Evolutionary conservation across 2,113 vertebrate species (phyloP).

Genomic region (Suncus etruscus): DNA sequence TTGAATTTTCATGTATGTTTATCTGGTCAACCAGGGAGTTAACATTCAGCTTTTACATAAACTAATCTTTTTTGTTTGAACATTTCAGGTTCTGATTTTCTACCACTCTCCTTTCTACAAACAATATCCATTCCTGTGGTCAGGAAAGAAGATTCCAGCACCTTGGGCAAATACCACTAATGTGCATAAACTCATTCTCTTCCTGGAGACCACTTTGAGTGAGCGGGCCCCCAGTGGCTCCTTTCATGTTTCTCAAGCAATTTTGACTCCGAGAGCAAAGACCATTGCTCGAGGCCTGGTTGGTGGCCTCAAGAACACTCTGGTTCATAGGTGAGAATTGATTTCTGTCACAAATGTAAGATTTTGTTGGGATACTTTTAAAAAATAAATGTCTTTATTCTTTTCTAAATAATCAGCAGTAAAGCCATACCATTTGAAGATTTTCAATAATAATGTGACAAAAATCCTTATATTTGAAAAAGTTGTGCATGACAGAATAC

Average conservation of each 20-base stretch:
- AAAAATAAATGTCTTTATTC: not conserved
- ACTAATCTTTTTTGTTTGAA: conserved; percentile 45
- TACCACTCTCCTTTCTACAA: conserved; percentile 93
- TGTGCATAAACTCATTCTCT: conserved; percentile 93
- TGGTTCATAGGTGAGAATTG: conserved; percentile 93
- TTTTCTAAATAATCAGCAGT: conserved; percentile 36
- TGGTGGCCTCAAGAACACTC: conserved; percentile 93
- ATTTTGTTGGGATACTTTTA: not conserved
- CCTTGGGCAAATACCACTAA: conserved; percentile 99
- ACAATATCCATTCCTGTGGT: conserved; percentile 91
- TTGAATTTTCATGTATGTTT: not conserved
- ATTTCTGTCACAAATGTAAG: not conserved
- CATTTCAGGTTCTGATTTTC: conserved; percentile 94
- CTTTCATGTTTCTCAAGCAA: conserved; percentile 98
- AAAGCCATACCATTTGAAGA: not conserved
- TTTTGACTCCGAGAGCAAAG: conserved; percentile 94
- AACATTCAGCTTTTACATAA: not conserved
- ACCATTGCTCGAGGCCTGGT: conserved; percentile 93
- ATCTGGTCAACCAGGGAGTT: not conserved
- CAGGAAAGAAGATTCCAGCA: conserved; percentile 96
- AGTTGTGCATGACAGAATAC: not conserved
- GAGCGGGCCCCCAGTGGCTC: conserved; percentile 91
- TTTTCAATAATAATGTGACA: not conserved
- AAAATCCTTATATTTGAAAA: conserved; percentile 14
- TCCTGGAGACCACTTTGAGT: conserved; percentile 94